Evolutionary conservation across 2,797 vertebrate species (phyloP), one percentile per base, ranked within the genome.

Genomic region (Halcyon chelicuti): DNA sequence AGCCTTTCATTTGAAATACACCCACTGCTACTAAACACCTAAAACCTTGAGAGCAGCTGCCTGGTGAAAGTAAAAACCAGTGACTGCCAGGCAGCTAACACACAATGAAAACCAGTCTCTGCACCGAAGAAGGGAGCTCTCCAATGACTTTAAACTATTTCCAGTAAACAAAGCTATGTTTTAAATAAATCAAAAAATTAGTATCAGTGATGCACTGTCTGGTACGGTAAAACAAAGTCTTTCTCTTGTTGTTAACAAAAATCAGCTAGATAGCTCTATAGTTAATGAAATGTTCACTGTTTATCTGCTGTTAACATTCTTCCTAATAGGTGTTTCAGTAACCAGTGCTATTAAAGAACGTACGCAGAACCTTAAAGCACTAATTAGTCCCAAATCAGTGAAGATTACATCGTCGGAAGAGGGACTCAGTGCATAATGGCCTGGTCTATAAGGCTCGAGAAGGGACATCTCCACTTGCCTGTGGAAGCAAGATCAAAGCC

Each of bases 171-270:
- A 61, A 65, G 13, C 2, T 68, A 20, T 39, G 37, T 35, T 95
- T 95, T 85, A 93, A 91, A 80, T 93, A 90, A 88, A 63, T 70
- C 5, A 10, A 77, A 92, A 86, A 83, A 83, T 40, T 70, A 85
- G 15, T 21, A 82, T 25, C 68, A 14, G 15, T 28, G 52, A 78
- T 51, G 28, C 14, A 12, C 26, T 95, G 33, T 23, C 39, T 62
- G 16, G 39, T 42, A 39, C 11, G 22, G 19, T 58, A 87, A 85
- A 77, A 46, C 13, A 40, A n/a, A 57, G 67, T 5, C 12, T 71
- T 95, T 61, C 71, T 12, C 25, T n/a, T 40, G 28, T 37, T 51
- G 17, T 47, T 88, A 78, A 84, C 40, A 55, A 84, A 86, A 93
- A 81, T 75, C 39, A 29, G 61, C 29, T 58, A 78, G 37, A 14